Evolutionary conservation across 2,888 invertebrate genomes (phyloP), one percentile per base, ranked within the genome.

Genomic region (Phymatocera aterrima): DNA sequence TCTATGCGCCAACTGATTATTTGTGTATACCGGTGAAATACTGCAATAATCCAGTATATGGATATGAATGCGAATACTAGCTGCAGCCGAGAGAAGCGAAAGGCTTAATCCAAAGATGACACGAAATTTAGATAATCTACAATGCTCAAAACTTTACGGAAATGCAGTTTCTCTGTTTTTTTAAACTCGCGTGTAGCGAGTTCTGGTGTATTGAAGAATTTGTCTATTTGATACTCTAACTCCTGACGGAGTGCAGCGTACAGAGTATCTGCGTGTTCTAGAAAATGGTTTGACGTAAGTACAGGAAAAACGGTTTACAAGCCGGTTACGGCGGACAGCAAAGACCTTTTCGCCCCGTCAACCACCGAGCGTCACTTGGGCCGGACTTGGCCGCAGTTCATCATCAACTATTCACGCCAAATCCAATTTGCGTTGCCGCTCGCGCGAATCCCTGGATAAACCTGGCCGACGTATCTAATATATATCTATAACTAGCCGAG

Each of bases 401-500:
- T 51, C 88, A 88, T 89, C 84, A 88, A 88, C 84, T 87, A 88
- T 89, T 89, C 84, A 89, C 81, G 85, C 80, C 85, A 86, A 88
- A 87, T 88, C 86, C 87, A 88, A 88, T 88, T 88, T 87, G 87
- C 87, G 87, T 87, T 54, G 51, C 31, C 72, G 34, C 51, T 68
- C 68, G 68, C 46, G 46, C 43, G 61, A 64, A 43, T 68, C 68
- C 46, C 68, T 15, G 68, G 43, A 28, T 21, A 21, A 43, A 40
- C 43, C 28, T 64, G 37, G 61, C 61, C 61, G 34, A 37, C 34
- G 61, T 64, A 37, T 64, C 21, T 64, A 64, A 64, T 64, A 64
- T 34, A 31, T 37, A 37, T 37, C 61, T 37, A 64, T 64, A 37
- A 64, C 61, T 18, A 64, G 18, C 18, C 61, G 5, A 4, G 18